Conservation (phyloP, 2,113 vertebrate genomes). For the Microtus richardsoni region DNA sequence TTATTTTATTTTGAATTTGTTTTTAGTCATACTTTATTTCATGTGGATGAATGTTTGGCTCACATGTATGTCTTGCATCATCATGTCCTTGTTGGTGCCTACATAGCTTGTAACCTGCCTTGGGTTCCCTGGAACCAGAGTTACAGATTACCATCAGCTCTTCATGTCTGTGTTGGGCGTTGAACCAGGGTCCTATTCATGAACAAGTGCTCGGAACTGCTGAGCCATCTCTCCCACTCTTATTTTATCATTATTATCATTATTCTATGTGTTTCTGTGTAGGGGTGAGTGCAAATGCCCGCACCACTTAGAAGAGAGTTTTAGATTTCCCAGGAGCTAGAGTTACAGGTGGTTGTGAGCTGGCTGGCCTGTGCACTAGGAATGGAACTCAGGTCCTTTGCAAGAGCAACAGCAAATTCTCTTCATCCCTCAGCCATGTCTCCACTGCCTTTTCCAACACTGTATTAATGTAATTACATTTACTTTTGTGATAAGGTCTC, state of each 20-base stretch:
- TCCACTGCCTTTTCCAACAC: neutral
- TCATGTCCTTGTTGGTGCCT: fast-evolving
- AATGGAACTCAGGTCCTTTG: neutral
- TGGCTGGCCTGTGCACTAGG: too few species aligned
- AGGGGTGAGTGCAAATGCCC: neutral
- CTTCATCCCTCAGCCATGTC: neutral
- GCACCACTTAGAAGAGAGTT: too few species aligned
- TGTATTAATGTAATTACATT: neutral
- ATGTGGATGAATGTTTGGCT: neutral
- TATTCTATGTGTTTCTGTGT: neutral
- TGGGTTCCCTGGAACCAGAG: neutral
- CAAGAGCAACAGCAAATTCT: too few species aligned
- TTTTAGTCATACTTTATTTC: neutral
- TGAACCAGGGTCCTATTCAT: too few species aligned
- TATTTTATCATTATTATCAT: too few species aligned
- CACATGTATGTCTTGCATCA: neutral
- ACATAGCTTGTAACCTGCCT: too few species aligned
- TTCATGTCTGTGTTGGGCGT: neutral
- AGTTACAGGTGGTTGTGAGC: too few species aligned
- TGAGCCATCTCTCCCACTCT: neutral
- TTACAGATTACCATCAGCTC: neutral
- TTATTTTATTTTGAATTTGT: neutral
- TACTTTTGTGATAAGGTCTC: neutral
- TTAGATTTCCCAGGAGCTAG: neutral
- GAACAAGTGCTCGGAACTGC: neutral